Evolutionary conservation across 2,888 invertebrate genomes (phyloP), one percentile per base, ranked within the genome.

Genomic region (Drosophila neotestacea): DNA sequence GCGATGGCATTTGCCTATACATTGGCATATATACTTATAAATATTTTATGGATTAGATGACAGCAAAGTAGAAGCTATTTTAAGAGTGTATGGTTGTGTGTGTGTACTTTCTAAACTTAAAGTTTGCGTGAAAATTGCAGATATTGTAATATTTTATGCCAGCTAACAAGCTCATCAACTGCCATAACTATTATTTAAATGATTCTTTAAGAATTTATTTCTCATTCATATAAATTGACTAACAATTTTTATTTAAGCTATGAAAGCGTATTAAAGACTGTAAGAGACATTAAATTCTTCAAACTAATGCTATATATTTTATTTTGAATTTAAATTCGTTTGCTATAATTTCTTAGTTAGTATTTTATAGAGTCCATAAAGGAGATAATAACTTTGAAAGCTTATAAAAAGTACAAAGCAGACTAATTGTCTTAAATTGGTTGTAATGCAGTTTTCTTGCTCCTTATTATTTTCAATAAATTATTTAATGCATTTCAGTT

Each of bases 1-100:
- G 52, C 76, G 55, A 36, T 71, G 62, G 34, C 62, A 70, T 70
- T 73, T 70, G 70, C 56, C 48, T 73, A 68, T 50, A 63, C 28
- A 79, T 72, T 72, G 79, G 47, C 81, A 72, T 32, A 38, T 11
- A 52, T 41, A 34, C 30, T n/a, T 51, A 30, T 30, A 39, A 22
- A 28, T 48, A 38, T 48, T 39, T 30, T 46, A 60, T 56, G 48
- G 54, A 55, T 63, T 52, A 55, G 58, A 32, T 48, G 44, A 16
- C 63, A 46, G 63, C 47, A 1, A 54, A 32, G 27, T 27, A 52
- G 42, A 34, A 39, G 27, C n/a, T 36, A 36, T 30, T 48, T 27
- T 10, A 27, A 38, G n/a, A 38, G 6, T 16, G 4, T 27, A 30
- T 50, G 22, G 27, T 9, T 39, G 30, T 34, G 48, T 44, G 32